These are phyloP conservation scores for Meganola albula DNA, from an alignment of 2,888 invertebrate species.

Conservation along the genomic window DNA sequence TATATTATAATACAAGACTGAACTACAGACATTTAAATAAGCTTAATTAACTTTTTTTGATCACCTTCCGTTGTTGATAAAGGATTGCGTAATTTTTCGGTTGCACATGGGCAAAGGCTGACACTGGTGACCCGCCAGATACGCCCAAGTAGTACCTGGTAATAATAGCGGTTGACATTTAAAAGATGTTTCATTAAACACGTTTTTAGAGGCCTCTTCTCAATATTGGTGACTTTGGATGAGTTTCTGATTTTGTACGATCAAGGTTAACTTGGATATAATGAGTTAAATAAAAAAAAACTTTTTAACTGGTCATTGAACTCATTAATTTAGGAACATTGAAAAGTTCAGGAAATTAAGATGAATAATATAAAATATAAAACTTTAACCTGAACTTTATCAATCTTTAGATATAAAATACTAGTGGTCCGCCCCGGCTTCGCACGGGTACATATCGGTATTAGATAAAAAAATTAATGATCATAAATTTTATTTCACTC, in stretches of 20 bases:
- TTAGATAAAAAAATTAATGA: too few relatives aligned
- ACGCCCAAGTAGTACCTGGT: slow-evolving; percentile 42
- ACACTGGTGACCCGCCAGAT: slow-evolving; percentile 47
- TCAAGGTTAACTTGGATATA: slow-evolving; percentile 28
- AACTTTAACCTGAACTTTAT: too few relatives aligned
- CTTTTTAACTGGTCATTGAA: slow-evolving; percentile 6
- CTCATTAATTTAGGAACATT: too few relatives aligned
- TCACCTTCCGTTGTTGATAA: slow-evolving; percentile 12
- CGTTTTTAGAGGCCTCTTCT: slow-evolving; percentile 49
- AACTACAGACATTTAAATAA: too few relatives aligned
- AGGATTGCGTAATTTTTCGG: slow-evolving; percentile 21
- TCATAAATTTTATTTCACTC: too few relatives aligned
- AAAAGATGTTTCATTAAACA: slow-evolving; percentile 51
- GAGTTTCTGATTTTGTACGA: slow-evolving; percentile 34
- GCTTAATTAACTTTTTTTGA: slow-evolving; percentile 4
- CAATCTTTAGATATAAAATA: too few relatives aligned
- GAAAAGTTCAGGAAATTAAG: too few relatives aligned
- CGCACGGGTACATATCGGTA: too few relatives aligned
- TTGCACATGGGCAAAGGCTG: slow-evolving; percentile 31
- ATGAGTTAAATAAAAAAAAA: slow-evolving; percentile 11
- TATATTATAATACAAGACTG: too few relatives aligned
- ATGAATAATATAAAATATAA: too few relatives aligned
- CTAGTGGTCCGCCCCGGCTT: too few relatives aligned
- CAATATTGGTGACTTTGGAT: slow-evolving; percentile 34
- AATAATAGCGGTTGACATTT: slow-evolving; percentile 72